Evolutionary conservation across 2,113 vertebrate genomes (phyloP), one percentile per base, ranked within the genome.

Genomic region (Carassius gibelio): DNA sequence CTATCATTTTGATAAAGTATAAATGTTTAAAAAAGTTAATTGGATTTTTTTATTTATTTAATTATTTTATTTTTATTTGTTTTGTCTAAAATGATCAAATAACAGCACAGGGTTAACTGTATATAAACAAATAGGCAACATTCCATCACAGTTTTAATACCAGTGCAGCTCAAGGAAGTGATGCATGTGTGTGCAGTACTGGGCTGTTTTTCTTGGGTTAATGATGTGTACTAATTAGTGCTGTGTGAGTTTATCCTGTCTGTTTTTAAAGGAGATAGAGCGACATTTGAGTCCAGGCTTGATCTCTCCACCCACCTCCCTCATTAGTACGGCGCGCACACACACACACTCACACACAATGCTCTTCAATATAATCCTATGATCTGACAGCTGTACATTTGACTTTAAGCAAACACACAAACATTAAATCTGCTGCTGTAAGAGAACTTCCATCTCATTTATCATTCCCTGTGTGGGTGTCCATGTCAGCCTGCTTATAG

Each of bases 271-370:
- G 62, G 78, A 64, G 48, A 78, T 52, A 55, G 84, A 81, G 69
- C 59, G 74, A 84, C 84, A 83, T 89, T 86, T 92, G 89, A 90
- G 90, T 88, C 91, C 86, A 75, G 83, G 88, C 85, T 89, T 88
- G 86, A 88, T 92, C 93, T 91, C 91, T 86, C 88, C 90, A 88
- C 93, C 93, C 90, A 91, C 91, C 84, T 93, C 55, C 26, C 93
- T 94, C 92, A 93, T 95, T 94, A 93, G 87, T 88, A 91, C 90
- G 36, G 88, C 90, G 93, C 89, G 93, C 89, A 92, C 91, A 94
- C 93, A 61, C 52, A 36, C 38, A 36, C 62, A 62, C 55, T 66
- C 81, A 83, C 45, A 34, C 48, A 61, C 13, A 34, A 34, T 69
- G 14, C 38, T 48, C n/a, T n/a, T 71, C 11, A 36, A 38, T 82